Percentiles rank a stretch among this genome's conserved stretches.
Conservation (phyloP, 2,113 vertebrate genomes). For the Scortum barcoo region DNA sequence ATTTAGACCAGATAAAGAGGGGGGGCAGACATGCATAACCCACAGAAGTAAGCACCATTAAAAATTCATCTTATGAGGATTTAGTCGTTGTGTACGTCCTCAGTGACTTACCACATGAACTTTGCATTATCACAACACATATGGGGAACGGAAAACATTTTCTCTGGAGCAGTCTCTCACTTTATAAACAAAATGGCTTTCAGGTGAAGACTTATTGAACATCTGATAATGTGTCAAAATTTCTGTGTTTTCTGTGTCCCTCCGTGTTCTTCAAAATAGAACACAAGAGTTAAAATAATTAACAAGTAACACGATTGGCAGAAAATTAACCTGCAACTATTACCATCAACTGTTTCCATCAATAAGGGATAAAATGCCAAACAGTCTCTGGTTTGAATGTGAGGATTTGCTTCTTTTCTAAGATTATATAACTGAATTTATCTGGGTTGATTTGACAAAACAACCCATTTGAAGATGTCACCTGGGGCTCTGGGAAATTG, state of each 20-base stretch:
- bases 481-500: not conserved
- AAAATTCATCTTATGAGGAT: slow-evolving; percentile 32
- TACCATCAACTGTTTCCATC: not conserved
- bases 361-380: not conserved
- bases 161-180: not conserved
- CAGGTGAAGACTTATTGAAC: not conserved
- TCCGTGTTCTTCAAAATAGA: too few relatives aligned
- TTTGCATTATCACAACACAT: slow-evolving; percentile 13
- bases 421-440: not conserved
- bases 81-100: slow-evolving; percentile 1
- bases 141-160: not conserved
- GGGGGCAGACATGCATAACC: not conserved
- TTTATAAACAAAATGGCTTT: not conserved
- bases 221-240: not conserved
- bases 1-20: slow-evolving; percentile 33
- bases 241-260: not conserved
- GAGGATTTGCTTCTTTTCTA: not conserved
- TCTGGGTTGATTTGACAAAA: not conserved
- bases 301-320: too few relatives aligned
- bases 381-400: too few relatives aligned
- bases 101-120: slow-evolving; percentile 34
- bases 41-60: slow-evolving; percentile 28
- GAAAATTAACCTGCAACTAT: not conserved
- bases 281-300: not conserved
- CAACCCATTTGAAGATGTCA: not conserved